Conservation (phyloP, 2,888 invertebrate genomes). For the Willowsia nigromaculata region DNA sequence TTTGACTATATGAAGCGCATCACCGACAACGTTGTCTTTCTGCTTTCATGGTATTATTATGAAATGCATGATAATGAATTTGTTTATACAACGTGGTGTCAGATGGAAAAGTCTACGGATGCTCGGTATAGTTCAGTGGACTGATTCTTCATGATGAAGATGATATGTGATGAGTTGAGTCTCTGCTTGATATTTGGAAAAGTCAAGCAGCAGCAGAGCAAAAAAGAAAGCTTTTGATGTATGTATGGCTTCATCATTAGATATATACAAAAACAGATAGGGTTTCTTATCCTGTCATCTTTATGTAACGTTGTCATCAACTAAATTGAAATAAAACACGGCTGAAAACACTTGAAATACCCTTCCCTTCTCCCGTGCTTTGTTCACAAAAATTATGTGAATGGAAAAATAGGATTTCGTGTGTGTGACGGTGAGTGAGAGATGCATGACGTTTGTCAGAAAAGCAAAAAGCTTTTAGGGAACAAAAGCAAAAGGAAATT, state of each 20-base stretch:
- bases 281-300: slow-evolving; percentile 63
- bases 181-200: slow-evolving; percentile 23
- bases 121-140: slow-evolving; percentile 13
- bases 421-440: slow-evolving; percentile 17
- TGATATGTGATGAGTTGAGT: slow-evolving; percentile 47
- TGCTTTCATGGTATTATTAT: background rate
- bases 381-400: slow-evolving; percentile 12
- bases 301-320: slow-evolving; percentile 66
- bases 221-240: slow-evolving; percentile 54
- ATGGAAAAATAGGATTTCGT: slow-evolving; percentile 14
- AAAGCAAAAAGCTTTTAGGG: slow-evolving; percentile 57
- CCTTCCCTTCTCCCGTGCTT: background rate
- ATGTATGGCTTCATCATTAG: slow-evolving; percentile 30
- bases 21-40: background rate
- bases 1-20: background rate
- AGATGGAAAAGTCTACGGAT: background rate
- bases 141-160: slow-evolving; percentile 43
- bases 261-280: slow-evolving; percentile 51
- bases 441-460: slow-evolving; percentile 53
- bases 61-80: background rate
- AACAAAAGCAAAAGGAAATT: background rate
- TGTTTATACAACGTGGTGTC: background rate
- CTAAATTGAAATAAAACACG: slow-evolving; percentile 70
- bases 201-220: slow-evolving; percentile 15
- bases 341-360: slow-evolving; percentile 61